These are phyloP conservation scores for Chelidonichthys spinosus DNA, from an alignment of 2,797 vertebrate genomes.

Conservation along the genomic window DNA sequence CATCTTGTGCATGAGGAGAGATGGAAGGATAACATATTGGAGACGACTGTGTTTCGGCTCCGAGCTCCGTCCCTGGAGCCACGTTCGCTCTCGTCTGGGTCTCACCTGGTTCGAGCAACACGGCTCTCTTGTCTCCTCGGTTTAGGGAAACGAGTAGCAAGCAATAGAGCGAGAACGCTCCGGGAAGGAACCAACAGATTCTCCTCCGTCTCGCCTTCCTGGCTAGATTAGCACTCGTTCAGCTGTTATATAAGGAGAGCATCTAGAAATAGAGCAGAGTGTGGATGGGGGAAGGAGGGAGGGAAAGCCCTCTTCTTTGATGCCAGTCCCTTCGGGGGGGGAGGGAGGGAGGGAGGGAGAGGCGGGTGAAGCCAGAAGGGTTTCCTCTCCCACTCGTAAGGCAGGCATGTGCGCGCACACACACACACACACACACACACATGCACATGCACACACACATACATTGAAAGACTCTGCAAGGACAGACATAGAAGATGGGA, in stretches of 20 bases:
- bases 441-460: conserved; percentile 4
- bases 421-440: conserved; percentile 5
- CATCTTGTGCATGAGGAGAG: not conserved
- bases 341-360: not conserved
- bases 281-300: conserved; percentile 63
- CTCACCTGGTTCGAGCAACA: conserved; percentile 64
- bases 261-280: conserved; percentile 76
- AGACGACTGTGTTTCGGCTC: conserved; percentile 28
- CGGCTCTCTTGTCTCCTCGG: conserved; percentile 49
- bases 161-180: conserved; percentile 36
- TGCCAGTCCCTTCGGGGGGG: conserved; percentile 56
- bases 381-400: conserved; percentile 62
- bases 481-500: conserved; percentile 19
- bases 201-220: conserved; percentile 75
- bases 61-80: conserved; percentile 23
- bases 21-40: conserved; percentile 27
- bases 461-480: conserved; percentile 22
- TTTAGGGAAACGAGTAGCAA: conserved; percentile 56
- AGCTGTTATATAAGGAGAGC: conserved; percentile 77
- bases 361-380: conserved; percentile 63
- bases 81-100: conserved; percentile 48
- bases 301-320: conserved; percentile 79
- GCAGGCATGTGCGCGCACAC: conserved; percentile 22
- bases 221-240: conserved; percentile 71
- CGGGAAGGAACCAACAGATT: conserved; percentile 79